Conservation (phyloP, 2,113 vertebrate species). For the Saimiri boliviensis region DNA sequence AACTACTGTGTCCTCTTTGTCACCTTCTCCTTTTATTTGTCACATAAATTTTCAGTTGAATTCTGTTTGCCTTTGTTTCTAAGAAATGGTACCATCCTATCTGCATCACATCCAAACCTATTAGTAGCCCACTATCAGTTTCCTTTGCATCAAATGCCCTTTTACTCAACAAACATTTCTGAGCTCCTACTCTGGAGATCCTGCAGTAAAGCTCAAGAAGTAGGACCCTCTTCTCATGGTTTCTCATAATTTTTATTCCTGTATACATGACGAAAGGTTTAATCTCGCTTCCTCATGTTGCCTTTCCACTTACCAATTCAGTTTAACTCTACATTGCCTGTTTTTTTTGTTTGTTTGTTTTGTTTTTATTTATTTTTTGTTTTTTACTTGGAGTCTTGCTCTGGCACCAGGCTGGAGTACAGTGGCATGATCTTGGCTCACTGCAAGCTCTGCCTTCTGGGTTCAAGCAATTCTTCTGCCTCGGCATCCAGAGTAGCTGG, state of each 20-base stretch:
- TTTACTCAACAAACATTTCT: constrained; percentile 30
- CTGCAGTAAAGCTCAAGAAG: not conserved
- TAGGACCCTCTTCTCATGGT: not conserved
- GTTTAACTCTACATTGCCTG: not conserved
- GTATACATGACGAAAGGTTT: not conserved
- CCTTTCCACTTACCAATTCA: not conserved
- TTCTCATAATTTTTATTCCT: not conserved
- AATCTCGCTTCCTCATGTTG: not conserved
- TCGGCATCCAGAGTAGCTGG: no score
- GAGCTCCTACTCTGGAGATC: not conserved
- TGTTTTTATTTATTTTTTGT: no score
- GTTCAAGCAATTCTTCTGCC: no score
- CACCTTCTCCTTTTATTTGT: not conserved
- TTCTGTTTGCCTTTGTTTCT: constrained; percentile 8
- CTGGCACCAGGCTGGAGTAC: no score
- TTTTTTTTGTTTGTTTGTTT: no score
- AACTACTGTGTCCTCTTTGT: not conserved
- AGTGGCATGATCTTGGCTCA: no score
- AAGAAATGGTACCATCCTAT: not conserved
- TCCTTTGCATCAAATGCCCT: not conserved
- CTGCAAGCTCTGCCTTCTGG: no score
- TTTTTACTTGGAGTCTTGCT: no score
- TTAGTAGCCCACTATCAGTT: constrained; percentile 21
- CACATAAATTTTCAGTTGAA: not conserved
- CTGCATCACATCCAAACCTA: not conserved